phyloP scores from a whole-genome alignment of 2,113 vertebrate genomes.

The Entelurus aequoreus region DNA sequence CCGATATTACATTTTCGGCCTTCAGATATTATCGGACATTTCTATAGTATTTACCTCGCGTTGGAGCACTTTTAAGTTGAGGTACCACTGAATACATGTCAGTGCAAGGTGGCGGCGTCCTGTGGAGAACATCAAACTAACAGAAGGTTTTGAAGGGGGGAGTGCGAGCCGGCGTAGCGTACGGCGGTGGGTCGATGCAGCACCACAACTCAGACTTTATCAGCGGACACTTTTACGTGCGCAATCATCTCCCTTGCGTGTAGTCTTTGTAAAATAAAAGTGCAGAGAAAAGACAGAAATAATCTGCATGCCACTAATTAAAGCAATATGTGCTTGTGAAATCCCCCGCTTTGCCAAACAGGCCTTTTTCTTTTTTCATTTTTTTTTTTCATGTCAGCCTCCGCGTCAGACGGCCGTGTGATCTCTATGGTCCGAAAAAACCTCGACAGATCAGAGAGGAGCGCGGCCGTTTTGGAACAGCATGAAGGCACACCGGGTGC shows the following conservation, averaged over 20 bases:
- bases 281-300: not conserved
- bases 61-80: no score
- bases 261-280: slow-evolving; percentile 14
- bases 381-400: not conserved
- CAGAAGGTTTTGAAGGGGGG: no score
- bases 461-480: slow-evolving; percentile 27
- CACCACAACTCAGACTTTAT: no score
- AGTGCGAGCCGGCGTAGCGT: no score
- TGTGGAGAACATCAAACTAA: no score
- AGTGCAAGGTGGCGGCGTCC: no score
- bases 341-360: not conserved
- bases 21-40: no score
- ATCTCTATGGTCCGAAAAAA: slow-evolving; percentile 16
- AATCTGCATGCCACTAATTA: not conserved
- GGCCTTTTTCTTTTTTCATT: not conserved
- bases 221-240: no score
- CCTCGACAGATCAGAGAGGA: slow-evolving; percentile 37
- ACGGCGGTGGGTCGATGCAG: no score
- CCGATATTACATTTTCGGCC: no score
- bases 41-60: no score
- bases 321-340: slow-evolving; percentile 1
- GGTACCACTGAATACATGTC: no score
- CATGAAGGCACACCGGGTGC: slow-evolving; percentile 10
- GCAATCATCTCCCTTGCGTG: slow-evolving; percentile 13
- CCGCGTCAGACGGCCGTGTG: slow-evolving; percentile 9